A percentile compares a stretch with the other conserved stretches of the same genome.
Evolutionary conservation across 37 sponge, comb jelly and placozoan species (phyloP).

Genomic region (Chondrosia reniformis): DNA sequence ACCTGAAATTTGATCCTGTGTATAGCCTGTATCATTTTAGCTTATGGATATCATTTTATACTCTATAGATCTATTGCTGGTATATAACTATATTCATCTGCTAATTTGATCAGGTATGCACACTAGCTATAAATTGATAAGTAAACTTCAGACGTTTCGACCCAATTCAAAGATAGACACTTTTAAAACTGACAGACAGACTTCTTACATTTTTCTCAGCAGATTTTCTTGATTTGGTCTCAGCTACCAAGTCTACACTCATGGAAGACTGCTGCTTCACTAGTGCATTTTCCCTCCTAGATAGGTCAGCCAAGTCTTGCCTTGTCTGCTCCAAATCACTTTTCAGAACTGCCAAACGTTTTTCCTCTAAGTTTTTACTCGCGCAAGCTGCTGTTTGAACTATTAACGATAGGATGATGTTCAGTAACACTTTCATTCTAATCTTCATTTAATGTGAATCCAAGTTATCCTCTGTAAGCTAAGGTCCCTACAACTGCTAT

Average conservation of each 20-base stretch:
- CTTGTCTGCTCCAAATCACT: slow-evolving; percentile 1
- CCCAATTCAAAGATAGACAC: not conserved
- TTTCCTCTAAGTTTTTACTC: not conserved
- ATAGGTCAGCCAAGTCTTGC: slow-evolving; percentile 12
- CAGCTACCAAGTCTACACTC: slow-evolving; percentile 26
- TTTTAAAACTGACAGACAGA: not conserved
- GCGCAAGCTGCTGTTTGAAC: no score
- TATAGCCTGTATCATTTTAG: no score
- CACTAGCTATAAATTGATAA: not conserved
- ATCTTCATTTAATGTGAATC: no score
- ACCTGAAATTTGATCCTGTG: no score
- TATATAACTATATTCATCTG: no score
- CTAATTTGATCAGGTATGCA: no score
- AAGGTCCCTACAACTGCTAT: no score
- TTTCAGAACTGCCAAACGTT: not conserved
- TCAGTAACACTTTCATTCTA: no score
- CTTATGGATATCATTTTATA: no score
- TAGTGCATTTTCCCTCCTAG: slow-evolving; percentile 15
- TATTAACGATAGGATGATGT: no score
- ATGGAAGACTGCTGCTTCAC: slow-evolving; percentile 10
- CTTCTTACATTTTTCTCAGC: slow-evolving; percentile 2
- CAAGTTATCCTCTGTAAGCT: no score
- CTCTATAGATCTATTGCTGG: no score
- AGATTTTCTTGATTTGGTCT: not conserved
- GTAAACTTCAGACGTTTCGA: not conserved